phyloP scores from a whole-genome alignment of 2,113 vertebrate genomes.

The Lanius ludovicianus region DNA sequence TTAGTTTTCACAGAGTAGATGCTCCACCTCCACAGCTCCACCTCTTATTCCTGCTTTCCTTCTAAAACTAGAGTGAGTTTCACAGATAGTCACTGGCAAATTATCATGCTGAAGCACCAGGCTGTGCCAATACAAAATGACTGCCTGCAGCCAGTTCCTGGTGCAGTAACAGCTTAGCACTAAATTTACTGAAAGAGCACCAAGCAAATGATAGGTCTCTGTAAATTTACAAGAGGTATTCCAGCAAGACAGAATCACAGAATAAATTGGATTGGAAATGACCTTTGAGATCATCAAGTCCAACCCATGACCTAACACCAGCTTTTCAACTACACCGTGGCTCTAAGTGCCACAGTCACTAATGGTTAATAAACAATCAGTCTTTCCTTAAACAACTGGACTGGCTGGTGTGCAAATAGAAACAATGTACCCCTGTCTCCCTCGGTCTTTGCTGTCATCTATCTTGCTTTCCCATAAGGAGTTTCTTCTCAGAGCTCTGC shows the following conservation, averaged over 20 bases:
- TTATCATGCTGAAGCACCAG: not conserved
- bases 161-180: not conserved
- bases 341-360: not conserved
- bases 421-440: not conserved
- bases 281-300: not conserved
- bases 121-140: not conserved
- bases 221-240: not conserved
- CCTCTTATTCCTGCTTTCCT: not conserved
- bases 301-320: too few species aligned
- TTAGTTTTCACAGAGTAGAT: not conserved
- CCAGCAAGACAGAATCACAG: not conserved
- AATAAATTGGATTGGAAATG: not conserved
- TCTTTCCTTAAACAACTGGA: not conserved
- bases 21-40: not conserved
- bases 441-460: not conserved
- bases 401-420: not conserved
- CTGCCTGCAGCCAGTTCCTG: not conserved
- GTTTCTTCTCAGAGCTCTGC: not conserved
- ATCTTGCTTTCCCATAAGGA: not conserved
- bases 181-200: not conserved
- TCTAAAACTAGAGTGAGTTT: not conserved
- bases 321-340: not conserved
- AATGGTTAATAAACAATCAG: too few species aligned
- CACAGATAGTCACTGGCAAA: not conserved
- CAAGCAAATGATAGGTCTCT: not conserved